Conservation (phyloP, 2,113 vertebrate genomes). For the Hippocampus comes region DNA sequence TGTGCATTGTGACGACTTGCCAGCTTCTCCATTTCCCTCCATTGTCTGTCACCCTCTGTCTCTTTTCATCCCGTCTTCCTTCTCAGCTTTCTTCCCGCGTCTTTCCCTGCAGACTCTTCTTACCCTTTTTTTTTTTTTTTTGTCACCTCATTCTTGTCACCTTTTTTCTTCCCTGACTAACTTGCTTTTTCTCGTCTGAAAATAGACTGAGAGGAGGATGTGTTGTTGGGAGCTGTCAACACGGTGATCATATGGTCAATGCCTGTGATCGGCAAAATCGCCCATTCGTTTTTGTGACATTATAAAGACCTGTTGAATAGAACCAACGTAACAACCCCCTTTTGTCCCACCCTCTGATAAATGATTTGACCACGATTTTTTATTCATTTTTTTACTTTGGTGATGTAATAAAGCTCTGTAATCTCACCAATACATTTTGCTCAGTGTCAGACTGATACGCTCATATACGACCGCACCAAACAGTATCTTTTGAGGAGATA, state of each 20-base stretch:
- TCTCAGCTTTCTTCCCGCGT: slow-evolving; percentile 16
- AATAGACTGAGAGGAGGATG: slow-evolving; percentile 71
- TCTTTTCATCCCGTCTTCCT: slow-evolving; percentile 20
- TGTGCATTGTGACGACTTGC: slow-evolving; percentile 50
- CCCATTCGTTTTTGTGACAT: slow-evolving; percentile 2
- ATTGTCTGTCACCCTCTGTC: slow-evolving; percentile 3
- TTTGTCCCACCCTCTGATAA: slow-evolving; percentile 15
- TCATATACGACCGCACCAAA: background rate
- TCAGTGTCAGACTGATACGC: background rate
- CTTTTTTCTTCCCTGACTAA: slow-evolving; percentile 24
- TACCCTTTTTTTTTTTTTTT: slow-evolving; percentile 19
- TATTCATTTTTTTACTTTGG: slow-evolving; percentile 14
- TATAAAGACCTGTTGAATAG: slow-evolving; percentile 12
- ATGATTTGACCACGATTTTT: slow-evolving; percentile 26
- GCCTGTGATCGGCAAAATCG: slow-evolving; percentile 25
- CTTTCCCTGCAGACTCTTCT: slow-evolving; percentile 20
- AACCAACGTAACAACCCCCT: slow-evolving; percentile 6
- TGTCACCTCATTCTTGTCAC: slow-evolving; percentile 19
- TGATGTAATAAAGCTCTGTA: background rate
- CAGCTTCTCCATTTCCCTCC: slow-evolving; percentile 35
- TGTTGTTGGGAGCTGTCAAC: slow-evolving; percentile 74
- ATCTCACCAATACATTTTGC: slow-evolving; percentile 4
- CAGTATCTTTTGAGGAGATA: slow-evolving; percentile 19
- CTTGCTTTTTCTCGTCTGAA: slow-evolving; percentile 46
- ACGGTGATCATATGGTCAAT: slow-evolving; percentile 71